Percentiles rank a stretch among this genome's conserved stretches.
These are phyloP conservation scores for Aporophyla lueneburgensis DNA, from an alignment of 2,888 invertebrate genomes.

Conservation along the genomic window DNA sequence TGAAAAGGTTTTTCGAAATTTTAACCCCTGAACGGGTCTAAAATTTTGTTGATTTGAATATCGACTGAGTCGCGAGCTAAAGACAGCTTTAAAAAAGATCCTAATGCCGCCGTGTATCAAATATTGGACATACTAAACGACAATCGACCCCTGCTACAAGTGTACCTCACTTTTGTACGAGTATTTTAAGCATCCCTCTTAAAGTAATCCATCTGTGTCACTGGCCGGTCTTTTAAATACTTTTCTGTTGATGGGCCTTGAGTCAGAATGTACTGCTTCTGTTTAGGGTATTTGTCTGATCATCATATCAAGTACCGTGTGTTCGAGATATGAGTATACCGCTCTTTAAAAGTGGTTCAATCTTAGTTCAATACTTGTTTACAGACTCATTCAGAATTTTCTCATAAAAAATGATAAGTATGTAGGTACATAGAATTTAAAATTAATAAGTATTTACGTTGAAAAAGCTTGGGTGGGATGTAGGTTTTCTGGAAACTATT, in stretches of 20 bases:
- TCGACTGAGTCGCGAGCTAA: neutral
- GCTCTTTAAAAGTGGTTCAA: neutral
- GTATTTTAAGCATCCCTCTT: conserved; percentile 10
- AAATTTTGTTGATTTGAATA: neutral
- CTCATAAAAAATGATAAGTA: too few species aligned
- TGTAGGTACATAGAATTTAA: too few species aligned
- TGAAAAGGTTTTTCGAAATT: too few species aligned
- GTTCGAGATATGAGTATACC: neutral
- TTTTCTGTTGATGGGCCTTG: neutral
- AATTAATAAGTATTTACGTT: too few species aligned
- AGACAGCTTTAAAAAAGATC: neutral
- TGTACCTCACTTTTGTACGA: neutral
- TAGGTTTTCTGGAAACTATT: too few species aligned
- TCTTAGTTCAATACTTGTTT: too few species aligned
- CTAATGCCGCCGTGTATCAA: neutral
- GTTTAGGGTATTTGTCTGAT: neutral
- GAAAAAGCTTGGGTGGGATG: too few species aligned
- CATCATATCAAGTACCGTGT: neutral
- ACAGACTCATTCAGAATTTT: too few species aligned
- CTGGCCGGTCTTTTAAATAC: neutral
- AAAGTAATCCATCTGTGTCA: neutral
- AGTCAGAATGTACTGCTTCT: neutral
- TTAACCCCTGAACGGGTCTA: too few species aligned
- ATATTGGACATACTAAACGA: neutral
- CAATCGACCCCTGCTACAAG: neutral